These are phyloP conservation scores for Pseudorectes ferrugineus DNA, from an alignment of 2,113 vertebrate species.

Conservation along the genomic window DNA sequence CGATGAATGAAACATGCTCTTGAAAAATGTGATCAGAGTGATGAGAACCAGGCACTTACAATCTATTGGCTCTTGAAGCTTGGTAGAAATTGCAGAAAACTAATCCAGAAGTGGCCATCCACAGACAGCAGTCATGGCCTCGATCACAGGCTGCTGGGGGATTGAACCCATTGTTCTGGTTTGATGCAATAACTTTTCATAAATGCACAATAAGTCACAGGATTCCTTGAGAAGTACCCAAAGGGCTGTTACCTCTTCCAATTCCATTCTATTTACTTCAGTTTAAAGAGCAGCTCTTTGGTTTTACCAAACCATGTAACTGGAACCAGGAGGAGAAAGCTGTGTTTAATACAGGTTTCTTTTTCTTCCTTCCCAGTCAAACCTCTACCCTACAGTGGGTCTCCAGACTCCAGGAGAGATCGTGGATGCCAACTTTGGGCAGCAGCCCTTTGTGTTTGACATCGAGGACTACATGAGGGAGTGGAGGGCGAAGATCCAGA, in stretches of 20 bases:
- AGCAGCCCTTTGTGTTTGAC: slow-evolving; percentile 98
- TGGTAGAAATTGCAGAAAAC: background rate
- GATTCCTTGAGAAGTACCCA: background rate
- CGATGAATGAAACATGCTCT: background rate
- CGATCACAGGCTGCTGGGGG: accelerated
- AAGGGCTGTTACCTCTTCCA: background rate
- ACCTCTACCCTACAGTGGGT: slow-evolving; percentile 96
- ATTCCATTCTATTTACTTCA: background rate
- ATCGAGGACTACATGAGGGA: slow-evolving; percentile 99
- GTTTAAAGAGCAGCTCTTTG: background rate
- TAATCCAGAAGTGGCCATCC: background rate
- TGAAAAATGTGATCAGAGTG: background rate
- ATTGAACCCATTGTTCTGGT: background rate
- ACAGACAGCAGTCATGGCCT: background rate
- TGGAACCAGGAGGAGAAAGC: background rate
- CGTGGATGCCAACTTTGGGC: slow-evolving; percentile 97
- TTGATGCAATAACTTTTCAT: background rate
- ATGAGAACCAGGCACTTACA: background rate
- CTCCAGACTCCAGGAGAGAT: slow-evolving; percentile 98
- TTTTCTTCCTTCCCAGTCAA: slow-evolving; percentile 81
- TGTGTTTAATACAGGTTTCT: slow-evolving; percentile 33
- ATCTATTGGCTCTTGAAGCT: background rate
- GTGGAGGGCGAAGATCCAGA: slow-evolving; percentile 94
- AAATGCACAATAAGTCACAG: background rate
- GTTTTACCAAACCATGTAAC: accelerated